A percentile compares a stretch with the other conserved stretches of the same genome.
Conservation (phyloP, 2,113 vertebrate species). For the Percina caprodes region DNA sequence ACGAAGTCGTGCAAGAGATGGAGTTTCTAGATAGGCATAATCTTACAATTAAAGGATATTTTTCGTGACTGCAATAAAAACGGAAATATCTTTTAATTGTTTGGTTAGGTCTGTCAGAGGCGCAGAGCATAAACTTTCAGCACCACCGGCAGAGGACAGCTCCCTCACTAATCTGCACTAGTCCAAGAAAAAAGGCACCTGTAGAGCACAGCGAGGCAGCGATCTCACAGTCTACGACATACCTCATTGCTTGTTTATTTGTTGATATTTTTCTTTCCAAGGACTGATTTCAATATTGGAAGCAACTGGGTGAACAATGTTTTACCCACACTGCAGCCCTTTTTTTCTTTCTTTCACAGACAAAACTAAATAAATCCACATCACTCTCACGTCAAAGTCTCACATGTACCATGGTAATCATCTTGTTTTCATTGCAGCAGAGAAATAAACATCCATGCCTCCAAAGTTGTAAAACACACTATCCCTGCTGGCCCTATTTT, state of each 20-base stretch:
- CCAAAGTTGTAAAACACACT: constrained; percentile 64
- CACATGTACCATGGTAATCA: background rate
- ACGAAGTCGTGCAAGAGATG: constrained; percentile 27
- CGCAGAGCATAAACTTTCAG: constrained; percentile 74
- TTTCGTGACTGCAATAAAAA: constrained; percentile 77
- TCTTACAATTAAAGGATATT: constrained; percentile 90
- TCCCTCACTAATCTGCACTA: constrained; percentile 16
- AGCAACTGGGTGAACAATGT: background rate
- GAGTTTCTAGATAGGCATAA: constrained; percentile 70
- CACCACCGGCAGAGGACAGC: constrained; percentile 71
- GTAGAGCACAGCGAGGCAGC: constrained; percentile 23
- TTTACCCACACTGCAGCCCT: background rate
- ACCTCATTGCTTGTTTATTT: background rate
- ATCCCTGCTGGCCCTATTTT: constrained; percentile 64
- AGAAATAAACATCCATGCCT: constrained; percentile 17
- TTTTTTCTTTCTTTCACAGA: background rate
- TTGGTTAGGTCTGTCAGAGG: constrained; percentile 79
- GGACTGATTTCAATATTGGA: background rate
- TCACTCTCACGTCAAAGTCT: constrained; percentile 12
- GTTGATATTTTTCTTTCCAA: background rate
- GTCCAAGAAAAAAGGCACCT: constrained; percentile 42
- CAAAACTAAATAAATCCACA: background rate
- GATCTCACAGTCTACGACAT: background rate
- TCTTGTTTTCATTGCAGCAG: background rate
- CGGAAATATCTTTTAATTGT: constrained; percentile 88